A percentile compares a stretch with the other conserved stretches of the same genome.
Evolutionary conservation across 2,797 vertebrate species (phyloP).

Genomic region (Cynodonichthys magdalenae): DNA sequence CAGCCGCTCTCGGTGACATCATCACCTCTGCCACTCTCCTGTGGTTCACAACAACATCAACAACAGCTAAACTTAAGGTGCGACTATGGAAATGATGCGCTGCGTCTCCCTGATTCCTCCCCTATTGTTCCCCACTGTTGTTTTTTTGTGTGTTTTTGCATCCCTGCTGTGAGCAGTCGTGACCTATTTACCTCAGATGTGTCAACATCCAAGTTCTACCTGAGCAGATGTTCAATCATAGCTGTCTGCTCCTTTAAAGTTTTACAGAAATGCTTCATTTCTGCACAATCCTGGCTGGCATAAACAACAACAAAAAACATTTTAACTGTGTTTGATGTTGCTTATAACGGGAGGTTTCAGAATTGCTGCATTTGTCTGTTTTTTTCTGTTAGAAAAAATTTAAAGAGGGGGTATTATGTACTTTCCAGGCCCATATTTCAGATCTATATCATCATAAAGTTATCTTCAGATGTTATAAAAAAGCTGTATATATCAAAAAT

Average conservation of each 20-base stretch:
- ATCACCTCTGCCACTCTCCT: conserved; percentile 57
- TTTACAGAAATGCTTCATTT: conserved; percentile 27
- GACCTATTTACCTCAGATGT: conserved; percentile 66
- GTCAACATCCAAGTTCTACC: conserved; percentile 52
- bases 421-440: too few relatives aligned
- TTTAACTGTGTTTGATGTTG: conserved; percentile 8
- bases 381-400: too few relatives aligned
- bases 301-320: neutral
- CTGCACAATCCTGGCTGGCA: conserved; percentile 10
- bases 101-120: conserved; percentile 17
- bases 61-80: conserved; percentile 56
- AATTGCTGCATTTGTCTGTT: too few relatives aligned
- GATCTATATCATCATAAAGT: too few relatives aligned
- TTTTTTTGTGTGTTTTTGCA: conserved; percentile 42
- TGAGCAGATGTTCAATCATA: conserved; percentile 53
- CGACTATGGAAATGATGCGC: conserved; percentile 61
- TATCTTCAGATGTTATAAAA: neutral
- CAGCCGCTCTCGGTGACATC: conserved; percentile 64
- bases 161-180: conserved; percentile 36
- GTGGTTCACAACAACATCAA: conserved; percentile 74
- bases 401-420: too few relatives aligned
- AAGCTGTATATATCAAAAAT: neutral
- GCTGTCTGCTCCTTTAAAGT: conserved; percentile 34
- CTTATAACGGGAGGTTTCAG: neutral
- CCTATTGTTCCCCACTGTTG: conserved; percentile 12